Evolutionary conservation across 2,888 invertebrate species (phyloP).

Genomic region (Andrena dorsata): DNA sequence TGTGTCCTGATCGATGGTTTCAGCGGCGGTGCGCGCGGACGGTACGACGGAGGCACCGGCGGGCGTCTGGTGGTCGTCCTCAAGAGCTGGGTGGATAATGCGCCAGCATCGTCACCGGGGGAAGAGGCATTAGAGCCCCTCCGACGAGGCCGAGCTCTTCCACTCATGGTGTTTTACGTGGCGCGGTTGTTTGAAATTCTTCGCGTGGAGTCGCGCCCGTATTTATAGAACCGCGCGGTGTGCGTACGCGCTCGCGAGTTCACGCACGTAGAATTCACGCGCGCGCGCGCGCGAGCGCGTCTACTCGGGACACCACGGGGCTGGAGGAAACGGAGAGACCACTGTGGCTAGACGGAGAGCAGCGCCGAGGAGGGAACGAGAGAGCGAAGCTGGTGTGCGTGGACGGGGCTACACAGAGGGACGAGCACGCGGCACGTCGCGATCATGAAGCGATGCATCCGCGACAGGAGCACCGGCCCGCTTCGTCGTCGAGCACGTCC

Average conservation of each 20-base stretch:
- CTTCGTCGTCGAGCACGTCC: constrained; percentile 72
- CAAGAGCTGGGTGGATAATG: neutral
- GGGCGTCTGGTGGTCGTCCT: neutral
- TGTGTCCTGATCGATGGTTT: constrained; percentile 45
- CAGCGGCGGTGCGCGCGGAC: constrained; percentile 21
- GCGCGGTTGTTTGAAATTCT: constrained; percentile 77
- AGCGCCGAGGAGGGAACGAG: constrained; percentile 12
- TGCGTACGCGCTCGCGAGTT: constrained; percentile 63
- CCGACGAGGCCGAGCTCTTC: constrained; percentile 38
- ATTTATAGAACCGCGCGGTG: constrained; percentile 78
- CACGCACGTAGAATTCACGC: constrained; percentile 53
- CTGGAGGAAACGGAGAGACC: constrained; percentile 1
- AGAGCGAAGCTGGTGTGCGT: constrained; percentile 34
- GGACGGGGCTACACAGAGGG: constrained; percentile 43
- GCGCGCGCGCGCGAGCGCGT: constrained; percentile 13
- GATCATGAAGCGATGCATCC: constrained; percentile 79
- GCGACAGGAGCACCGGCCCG: constrained; percentile 71
- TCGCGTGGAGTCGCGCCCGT: constrained; percentile 74
- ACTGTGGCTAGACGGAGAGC: neutral
- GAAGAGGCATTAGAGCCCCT: constrained; percentile 26
- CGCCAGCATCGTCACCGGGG: constrained; percentile 18
- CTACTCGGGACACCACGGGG: neutral
- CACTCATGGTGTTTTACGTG: constrained; percentile 66
- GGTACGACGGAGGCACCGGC: neutral
- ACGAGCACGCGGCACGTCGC: constrained; percentile 62